Percentiles rank a stretch among this genome's conserved stretches.
Conservation (phyloP, 2,888 invertebrate genomes). For the Scaptomyza parva region DNA sequence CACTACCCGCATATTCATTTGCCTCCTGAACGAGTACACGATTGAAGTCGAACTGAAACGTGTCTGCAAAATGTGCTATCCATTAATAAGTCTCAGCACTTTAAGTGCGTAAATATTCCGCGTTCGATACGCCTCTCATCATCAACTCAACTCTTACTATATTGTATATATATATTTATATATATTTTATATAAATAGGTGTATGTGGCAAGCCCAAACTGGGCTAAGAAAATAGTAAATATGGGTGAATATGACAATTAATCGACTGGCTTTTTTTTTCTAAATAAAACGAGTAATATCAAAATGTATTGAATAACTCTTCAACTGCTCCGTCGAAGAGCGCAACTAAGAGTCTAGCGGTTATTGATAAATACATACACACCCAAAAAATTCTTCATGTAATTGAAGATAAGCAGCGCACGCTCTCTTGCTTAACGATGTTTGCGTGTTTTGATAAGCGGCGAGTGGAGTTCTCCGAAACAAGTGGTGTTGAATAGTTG, state of each 20-base stretch:
- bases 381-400: neutral
- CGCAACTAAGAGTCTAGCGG: constrained; percentile 2
- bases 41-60: constrained; percentile 36
- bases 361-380: constrained; percentile 20
- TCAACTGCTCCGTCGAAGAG: constrained; percentile 12
- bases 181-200: constrained; percentile 40
- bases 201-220: constrained; percentile 2
- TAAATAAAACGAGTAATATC: constrained; percentile 35
- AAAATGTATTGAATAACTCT: constrained; percentile 11
- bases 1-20: constrained; percentile 70
- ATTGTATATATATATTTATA: constrained; percentile 13
- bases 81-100: constrained; percentile 46
- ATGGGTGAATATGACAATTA: constrained; percentile 22
- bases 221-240: constrained; percentile 12
- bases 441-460: constrained; percentile 36
- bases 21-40: constrained; percentile 56
- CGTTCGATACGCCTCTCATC: constrained; percentile 37
- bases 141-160: neutral
- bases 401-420: constrained; percentile 22
- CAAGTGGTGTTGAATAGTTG: constrained; percentile 18
- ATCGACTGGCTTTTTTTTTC: constrained; percentile 11
- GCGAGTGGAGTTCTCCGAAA: constrained; percentile 5
- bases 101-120: constrained; percentile 47
- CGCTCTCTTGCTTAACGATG: constrained; percentile 15
- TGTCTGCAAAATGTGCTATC: constrained; percentile 17